Evolutionary conservation across 1,140 invertebrate genomes (phyloP), one percentile per base, ranked within the genome.

Genomic region (Drosophila obscura): DNA sequence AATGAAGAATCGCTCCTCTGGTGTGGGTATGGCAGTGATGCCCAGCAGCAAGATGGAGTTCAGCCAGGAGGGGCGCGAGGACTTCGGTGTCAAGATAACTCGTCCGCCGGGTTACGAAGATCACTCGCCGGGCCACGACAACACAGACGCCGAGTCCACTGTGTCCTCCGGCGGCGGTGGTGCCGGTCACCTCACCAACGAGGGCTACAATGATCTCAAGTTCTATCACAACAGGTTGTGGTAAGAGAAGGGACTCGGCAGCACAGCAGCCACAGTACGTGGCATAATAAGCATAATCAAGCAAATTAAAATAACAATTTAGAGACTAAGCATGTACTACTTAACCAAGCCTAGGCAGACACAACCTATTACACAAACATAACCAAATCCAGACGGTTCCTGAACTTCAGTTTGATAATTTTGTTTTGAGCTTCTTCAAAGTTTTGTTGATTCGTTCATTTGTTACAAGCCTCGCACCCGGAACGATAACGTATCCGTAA

Each of bases 191-290:
- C 77, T 93, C n/a, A 94, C 94, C 35, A 93, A 94, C 49, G 93
- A 94, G 69, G 94, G 94, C 16, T 94, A 93, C 80, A 93, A 94
- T 73, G 94, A 94, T 92, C 91, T 94, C 35, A 94, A 94, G 79
- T 94, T 94, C 90, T 94, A 94, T 89, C 94, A 94, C 90, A 94
- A 94, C 74, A 93, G 93, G 67, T 91, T 94, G 58, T 94, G 94
- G 94, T 94, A 93, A 92, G 91, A 7, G 28, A 16, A n/a, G 22
- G 41, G 46, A 31, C 13, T 59, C 28, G 39, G 39, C 15, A 26
- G 15, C 35, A 63, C 28, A 45, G 39, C 15, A 26, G 15, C 35
- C 35, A 19, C n/a, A 11, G 64, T 85, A 85, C 81, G 76, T 73
- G 66, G 66, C 65, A 68, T 68, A 44, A 7, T 41, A 63, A 67